A percentile compares a stretch with the other conserved stretches of the same genome.
Evolutionary conservation across 2,113 vertebrate genomes (phyloP).

Genomic region (Syngnathoides biaculeatus): DNA sequence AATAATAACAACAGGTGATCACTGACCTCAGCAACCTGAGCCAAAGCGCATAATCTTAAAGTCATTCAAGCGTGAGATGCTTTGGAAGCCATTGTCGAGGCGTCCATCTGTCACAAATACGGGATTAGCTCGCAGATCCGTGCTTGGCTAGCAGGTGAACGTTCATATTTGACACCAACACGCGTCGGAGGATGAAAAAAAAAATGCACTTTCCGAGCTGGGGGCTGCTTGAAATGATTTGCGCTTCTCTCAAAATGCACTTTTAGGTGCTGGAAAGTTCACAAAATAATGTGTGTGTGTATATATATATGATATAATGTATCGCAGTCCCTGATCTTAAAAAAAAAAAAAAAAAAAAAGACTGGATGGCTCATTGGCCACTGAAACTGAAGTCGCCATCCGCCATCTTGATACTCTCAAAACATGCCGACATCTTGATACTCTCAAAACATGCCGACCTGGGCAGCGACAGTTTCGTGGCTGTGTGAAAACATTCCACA

Average conservation of each 20-base stretch:
- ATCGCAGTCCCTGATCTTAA: too few species aligned
- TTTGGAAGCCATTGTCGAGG: slow-evolving; percentile 55
- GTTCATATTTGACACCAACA: slow-evolving; percentile 12
- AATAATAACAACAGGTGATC: slow-evolving; percentile 1
- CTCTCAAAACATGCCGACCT: too few species aligned
- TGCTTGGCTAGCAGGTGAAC: slow-evolving; percentile 47
- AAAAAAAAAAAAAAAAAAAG: too few species aligned
- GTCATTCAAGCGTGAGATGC: slow-evolving; percentile 4
- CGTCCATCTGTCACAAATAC: slow-evolving; percentile 57
- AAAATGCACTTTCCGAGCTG: slow-evolving; percentile 12
- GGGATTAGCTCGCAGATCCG: slow-evolving; percentile 39
- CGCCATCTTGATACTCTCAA: too few species aligned
- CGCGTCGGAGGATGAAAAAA: too few species aligned
- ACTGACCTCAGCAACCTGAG: slow-evolving; percentile 1
- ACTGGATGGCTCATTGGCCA: too few species aligned
- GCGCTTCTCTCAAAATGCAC: background rate
- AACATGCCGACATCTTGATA: too few species aligned
- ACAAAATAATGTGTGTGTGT: too few species aligned
- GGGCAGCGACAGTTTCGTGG: too few species aligned
- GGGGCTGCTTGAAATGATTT: slow-evolving; percentile 2
- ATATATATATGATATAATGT: too few species aligned
- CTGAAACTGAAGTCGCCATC: too few species aligned
- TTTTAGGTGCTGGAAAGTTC: background rate
- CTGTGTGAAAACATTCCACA: too few species aligned
- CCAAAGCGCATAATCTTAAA: background rate